Base-by-base conservation (phyloP, 2,113 vertebrate species). In the Tympanuchus pallidicinctus region DNA sequence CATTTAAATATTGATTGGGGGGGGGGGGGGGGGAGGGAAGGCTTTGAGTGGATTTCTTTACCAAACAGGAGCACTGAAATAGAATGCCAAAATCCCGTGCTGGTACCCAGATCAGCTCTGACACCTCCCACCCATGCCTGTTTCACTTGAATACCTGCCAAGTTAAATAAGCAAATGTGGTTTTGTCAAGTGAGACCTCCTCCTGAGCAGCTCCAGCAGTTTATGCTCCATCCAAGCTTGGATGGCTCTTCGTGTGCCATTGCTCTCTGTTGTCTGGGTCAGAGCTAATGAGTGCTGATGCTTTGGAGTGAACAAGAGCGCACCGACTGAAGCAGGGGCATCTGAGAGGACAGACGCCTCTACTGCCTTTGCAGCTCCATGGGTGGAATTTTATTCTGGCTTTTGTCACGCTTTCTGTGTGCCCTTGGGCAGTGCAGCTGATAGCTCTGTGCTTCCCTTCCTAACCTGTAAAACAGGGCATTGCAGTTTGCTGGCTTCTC, bases 81-180 rank as follows among this genome's bases (percentile, higher is more conserved):
- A 92, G 86, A 92, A 93, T 61, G 70, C 57, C 48, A 90, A 89
- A 94, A 86, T 92, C 85, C 75, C 64, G 89, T 0, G 9, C 69
- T 88, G 79, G 75, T 92, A 90, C 80, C 2, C 0, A 94, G 92
- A 92, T 91, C 52, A 66, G 90, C 72, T 74, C 70, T 77, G 83
- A 91, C 92, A 92, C 94, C 71, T 93, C 81, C 88, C 71, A 48
- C 75, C 69, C 1, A 0, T 87, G 95, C 67, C 79, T 73, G 43
- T 76, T 92, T 95, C 78, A 54, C 70, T 90, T 82, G 92, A 93
- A 86, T 30, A 77, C 71, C 54, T 86, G 92, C 93, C 94, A 96
- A 94, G 54, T 85, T 95, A 95, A 94, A 91, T 45, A 92, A 92
- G 81, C 56, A 94, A 95, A 95, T 66, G 85, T 56, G 48, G 0